phyloP scores from a whole-genome alignment of 1,140 invertebrate genomes.

The Calephelis virginiensis region DNA sequence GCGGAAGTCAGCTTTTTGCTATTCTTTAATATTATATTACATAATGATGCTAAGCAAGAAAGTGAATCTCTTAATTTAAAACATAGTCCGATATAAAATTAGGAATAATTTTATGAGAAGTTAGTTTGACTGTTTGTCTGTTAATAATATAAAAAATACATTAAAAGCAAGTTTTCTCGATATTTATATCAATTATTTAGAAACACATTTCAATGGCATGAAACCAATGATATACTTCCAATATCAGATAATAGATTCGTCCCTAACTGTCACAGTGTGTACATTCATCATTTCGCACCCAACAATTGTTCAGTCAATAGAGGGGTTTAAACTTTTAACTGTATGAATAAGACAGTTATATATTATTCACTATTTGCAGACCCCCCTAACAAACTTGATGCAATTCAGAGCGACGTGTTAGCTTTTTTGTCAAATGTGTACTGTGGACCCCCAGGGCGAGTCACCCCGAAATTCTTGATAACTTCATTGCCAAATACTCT shows the following conservation, averaged over 20 bases:
- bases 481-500: conserved; percentile 63
- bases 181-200: too few relatives aligned
- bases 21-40: too few relatives aligned
- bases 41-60: too few relatives aligned
- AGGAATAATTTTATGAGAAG: too few relatives aligned
- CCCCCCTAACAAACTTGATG: conserved; percentile 48
- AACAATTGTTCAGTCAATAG: conserved; percentile 61
- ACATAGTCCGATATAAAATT: too few relatives aligned
- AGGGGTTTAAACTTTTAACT: conserved; percentile 71
- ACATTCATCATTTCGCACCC: conserved; percentile 57
- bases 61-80: too few relatives aligned
- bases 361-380: conserved; percentile 64
- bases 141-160: too few relatives aligned
- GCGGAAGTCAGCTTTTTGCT: too few relatives aligned
- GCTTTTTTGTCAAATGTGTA: conserved; percentile 56
- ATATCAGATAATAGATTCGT: conserved; percentile 17
- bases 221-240: conserved; percentile 10
- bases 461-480: conserved; percentile 61
- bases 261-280: not conserved
- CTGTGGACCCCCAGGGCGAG: conserved; percentile 48
- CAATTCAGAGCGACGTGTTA: conserved; percentile 50
- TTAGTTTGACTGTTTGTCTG: too few relatives aligned
- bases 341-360: conserved; percentile 55
- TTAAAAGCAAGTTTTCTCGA: too few relatives aligned
- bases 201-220: not conserved